phyloP scores from a whole-genome alignment of 2,797 vertebrate genomes.

The Tympanoctomys barrerae region DNA sequence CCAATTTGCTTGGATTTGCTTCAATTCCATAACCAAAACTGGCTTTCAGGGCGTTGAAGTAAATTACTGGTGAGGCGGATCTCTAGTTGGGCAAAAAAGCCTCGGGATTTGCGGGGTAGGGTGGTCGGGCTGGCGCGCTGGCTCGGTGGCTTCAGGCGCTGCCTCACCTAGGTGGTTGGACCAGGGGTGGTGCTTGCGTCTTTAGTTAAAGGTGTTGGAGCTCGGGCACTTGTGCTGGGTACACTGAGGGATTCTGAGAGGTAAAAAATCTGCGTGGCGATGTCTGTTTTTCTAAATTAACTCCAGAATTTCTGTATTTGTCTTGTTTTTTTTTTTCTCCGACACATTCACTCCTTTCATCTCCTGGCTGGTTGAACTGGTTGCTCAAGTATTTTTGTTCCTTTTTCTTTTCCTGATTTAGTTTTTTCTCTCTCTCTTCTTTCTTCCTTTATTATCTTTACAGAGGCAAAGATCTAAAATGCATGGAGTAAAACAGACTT shows the following conservation, averaged over 20 bases:
- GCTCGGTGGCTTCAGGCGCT: background rate
- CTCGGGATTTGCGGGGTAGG: background rate
- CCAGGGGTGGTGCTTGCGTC: background rate
- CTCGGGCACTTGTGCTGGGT: background rate
- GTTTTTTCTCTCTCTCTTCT: background rate
- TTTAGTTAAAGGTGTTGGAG: slow-evolving; percentile 32
- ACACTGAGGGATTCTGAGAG: background rate
- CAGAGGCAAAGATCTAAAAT: slow-evolving; percentile 18
- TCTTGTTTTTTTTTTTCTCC: too few species aligned
- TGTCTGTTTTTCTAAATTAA: slow-evolving; percentile 19
- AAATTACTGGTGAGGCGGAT: slow-evolving; percentile 54
- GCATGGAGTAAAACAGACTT: background rate
- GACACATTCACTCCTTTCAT: background rate
- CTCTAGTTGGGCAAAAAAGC: slow-evolving; percentile 3
- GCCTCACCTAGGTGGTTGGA: background rate
- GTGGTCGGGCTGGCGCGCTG: background rate
- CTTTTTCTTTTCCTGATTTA: background rate
- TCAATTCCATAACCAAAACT: slow-evolving; percentile 36
- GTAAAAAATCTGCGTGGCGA: slow-evolving; percentile 16
- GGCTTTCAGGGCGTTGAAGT: slow-evolving; percentile 45
- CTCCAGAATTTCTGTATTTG: slow-evolving; percentile 48
- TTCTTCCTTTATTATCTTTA: background rate
- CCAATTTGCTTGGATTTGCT: slow-evolving; percentile 55
- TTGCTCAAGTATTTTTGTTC: slow-evolving; percentile 56
- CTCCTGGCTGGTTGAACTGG: slow-evolving; percentile 16